Base-by-base conservation (phyloP, 2,888 invertebrate species). In the Meloe dianella region DNA sequence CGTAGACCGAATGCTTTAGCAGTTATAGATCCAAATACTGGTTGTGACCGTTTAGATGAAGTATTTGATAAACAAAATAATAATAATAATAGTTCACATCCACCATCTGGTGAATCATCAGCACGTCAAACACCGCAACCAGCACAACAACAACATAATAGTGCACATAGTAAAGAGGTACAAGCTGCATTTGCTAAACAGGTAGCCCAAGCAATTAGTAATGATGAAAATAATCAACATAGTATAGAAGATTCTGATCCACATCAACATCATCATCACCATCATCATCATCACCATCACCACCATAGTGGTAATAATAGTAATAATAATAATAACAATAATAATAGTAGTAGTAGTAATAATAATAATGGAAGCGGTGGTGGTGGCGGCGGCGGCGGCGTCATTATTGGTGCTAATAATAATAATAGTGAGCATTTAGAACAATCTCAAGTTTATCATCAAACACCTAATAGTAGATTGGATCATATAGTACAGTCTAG, bases 61-160 rank as follows among this genome's bases (percentile, higher is more conserved):
- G 82, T 85, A 68, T 85, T 80, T 65, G 81, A 82, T 30, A 68
- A 73, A 65, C 79, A 76, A 17, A 79, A 79, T 61, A 80, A 80
- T 51, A 47, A 47, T 47, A 47, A 47, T 47, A 20, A 20, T 47
- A 80, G 80, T 57, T 83, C 84, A 32, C 82, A 84, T 75, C 81
- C 84, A 1, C 76, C 82, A 2, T 84, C 84, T 51, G 85, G 83
- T 8, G 85, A 86, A 70, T 84, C 86, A 20, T 85, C 84, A 62
- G 85, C 85, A 66, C 80, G 85, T 38, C 85, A 85, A 74, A 86
- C 85, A 60, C 85, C 86, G 30, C 85, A 86, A 77, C 84, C 85
- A 12, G 64, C 74, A 14, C 61, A 61, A 63, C 61, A 30, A 54
- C 22, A 47, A 64, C 58, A 58, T 6, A 30, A 59, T 22, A 73